Conservation (phyloP, 2,888 invertebrate genomes). For the Xylocampa areola region DNA sequence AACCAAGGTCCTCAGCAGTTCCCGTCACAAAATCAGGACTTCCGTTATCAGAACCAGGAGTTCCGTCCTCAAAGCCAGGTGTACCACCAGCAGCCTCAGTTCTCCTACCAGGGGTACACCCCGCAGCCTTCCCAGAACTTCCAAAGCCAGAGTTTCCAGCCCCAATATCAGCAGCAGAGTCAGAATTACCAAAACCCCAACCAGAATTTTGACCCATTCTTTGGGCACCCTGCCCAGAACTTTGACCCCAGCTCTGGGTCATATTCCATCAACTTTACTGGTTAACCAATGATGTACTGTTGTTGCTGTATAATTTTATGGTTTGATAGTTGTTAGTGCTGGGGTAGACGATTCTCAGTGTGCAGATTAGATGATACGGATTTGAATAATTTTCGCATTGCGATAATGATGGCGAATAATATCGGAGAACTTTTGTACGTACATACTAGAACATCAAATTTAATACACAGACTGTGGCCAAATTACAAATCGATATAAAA, state of each 20-base stretch:
- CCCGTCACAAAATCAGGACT: conserved; percentile 70
- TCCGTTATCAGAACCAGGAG: conserved; percentile 69
- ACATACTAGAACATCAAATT: too few relatives aligned
- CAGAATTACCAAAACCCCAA: conserved; percentile 76
- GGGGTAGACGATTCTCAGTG: conserved; percentile 30
- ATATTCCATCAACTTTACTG: conserved; percentile 93
- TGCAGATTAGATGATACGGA: neutral
- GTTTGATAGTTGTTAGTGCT: conserved; percentile 31
- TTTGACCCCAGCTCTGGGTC: conserved; percentile 93
- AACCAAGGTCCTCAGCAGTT: conserved; percentile 78
- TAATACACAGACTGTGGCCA: too few relatives aligned
- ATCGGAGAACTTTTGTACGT: too few relatives aligned
- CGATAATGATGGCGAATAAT: neutral
- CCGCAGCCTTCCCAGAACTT: conserved; percentile 67
- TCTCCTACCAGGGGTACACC: conserved; percentile 81
- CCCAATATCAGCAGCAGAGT: conserved; percentile 70
- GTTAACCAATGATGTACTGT: conserved; percentile 70
- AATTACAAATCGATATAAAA: too few relatives aligned
- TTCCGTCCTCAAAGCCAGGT: conserved; percentile 77
- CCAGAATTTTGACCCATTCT: conserved; percentile 86
- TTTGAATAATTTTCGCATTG: neutral
- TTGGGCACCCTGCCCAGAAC: conserved; percentile 93
- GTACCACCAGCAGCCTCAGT: conserved; percentile 83
- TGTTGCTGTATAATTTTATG: conserved; percentile 18
- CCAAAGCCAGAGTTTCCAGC: conserved; percentile 67